Base-by-base conservation (phyloP, 92 coral and sea anemone species). In the Zoanthus solanderi region DNA sequence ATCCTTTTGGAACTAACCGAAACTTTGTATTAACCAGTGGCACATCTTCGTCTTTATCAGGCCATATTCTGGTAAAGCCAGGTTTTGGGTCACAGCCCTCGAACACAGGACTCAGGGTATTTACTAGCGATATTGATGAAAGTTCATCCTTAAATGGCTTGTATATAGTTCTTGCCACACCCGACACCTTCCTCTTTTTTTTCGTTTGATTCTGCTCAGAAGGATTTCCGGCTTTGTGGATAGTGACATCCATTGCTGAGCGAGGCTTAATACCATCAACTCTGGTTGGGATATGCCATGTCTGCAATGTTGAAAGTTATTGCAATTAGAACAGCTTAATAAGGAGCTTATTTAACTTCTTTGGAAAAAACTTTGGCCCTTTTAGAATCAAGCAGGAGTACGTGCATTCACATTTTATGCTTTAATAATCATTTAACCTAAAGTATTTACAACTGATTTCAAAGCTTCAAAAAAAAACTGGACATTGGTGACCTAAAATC, bases 1-100 rank as follows among this genome's bases (percentile, higher is more conserved):
- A 83, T 63, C 92, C 92, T 89, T 83, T 89, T 73, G 92, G 92
- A 17, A 89, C 92, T 71, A 83, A 37, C 31, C 92, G 88, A 89
- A 83, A 89, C 75, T 68, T 83, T 15, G 78, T 17, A 18, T 89
- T 17, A 11, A 53, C 61, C 72, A 89, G 44, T 48, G 72, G 81
- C 47, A 77, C 86, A 89, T 91, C 86, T 67, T 88, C 91, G 28
- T 84, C 89, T 42, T 75, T 66, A 50, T 76, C 84, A 28, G 91
- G 91, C 93, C 93, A 91, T 31, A 91, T 52, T 71, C 93, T 65
- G 52, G 83, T n/a, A 76, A 81, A 84, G 30, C 89, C 91, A 87
- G 90, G 88, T 77, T 88, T 71, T 47, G 87, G 89, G 48, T 76
- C 66, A 68, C 57, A 54, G 78, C 42, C 79, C 71, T 86, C 84